Base-by-base conservation (phyloP, 1,140 invertebrate species). In the Radopholus similis region DNA sequence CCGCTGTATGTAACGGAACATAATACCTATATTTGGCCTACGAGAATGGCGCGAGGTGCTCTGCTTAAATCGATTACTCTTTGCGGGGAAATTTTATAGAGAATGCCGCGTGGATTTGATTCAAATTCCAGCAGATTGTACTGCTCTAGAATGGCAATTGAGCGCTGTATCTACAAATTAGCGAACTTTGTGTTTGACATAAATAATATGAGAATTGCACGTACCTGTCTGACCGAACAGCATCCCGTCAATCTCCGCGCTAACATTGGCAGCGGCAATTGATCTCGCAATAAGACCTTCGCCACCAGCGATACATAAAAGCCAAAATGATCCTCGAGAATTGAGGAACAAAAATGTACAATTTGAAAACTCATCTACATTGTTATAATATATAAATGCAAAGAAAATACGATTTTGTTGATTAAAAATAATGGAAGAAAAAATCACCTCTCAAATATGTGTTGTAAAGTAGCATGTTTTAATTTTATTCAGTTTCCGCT, bases 311-410 rank as follows among this genome's bases (percentile, higher is more conserved):
- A 21, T n/a, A 73, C 56, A 32, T 73, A 73, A 21, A 63, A 73
- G 26, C 72, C 74, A 55, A 73, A 73, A 59, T 73, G 60, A 53
- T 73, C 72, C 54, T 73, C 72, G 30, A 73, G 49, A 26, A 73
- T 66, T 9, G 74, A 53, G 6, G 38, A 58, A 55, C 76, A 75
- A 18, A 73, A 26, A 23, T 68, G 42, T 32, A 68, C n/a, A 15
- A 42, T 47, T 21, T 42, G 59, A 9, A 30, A 21, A 21, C 59
- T 62, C 59, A 62, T 62, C n/a, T n/a, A n/a, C n/a, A n/a, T n/a
- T n/a, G n/a, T n/a, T n/a, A n/a, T n/a, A n/a, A n/a, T n/a, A n/a
- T n/a, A n/a, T n/a, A n/a, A n/a, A n/a, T n/a, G n/a, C n/a, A n/a
- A n/a, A n/a, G n/a, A n/a, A n/a, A n/a, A n/a, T n/a, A n/a, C n/a